Base-by-base conservation (phyloP, 2,113 vertebrate species). In the Equus przewalskii region DNA sequence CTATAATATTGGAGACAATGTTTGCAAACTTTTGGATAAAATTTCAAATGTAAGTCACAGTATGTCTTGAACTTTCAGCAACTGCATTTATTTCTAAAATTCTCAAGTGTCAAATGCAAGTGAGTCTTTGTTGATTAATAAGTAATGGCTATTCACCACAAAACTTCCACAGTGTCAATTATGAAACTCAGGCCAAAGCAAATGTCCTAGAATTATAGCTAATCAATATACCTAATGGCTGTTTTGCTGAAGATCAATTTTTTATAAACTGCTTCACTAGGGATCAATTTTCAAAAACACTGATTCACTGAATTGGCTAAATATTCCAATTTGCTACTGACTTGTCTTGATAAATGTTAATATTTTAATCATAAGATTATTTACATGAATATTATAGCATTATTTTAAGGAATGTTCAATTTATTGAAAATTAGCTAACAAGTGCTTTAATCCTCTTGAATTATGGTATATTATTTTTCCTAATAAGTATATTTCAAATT, bases 11-110 rank as follows among this genome's bases (percentile, higher is more conserved):
- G 14, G 5, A 49, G 86, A 58, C 3, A 76, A 22, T 9, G 22
- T 80, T 92, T 95, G n/a, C 67, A 82, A 83, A 82, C 12, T 95
- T 80, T 76, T 78, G 26, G 26, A 21, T 60, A 54, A 73, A 94
- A 5, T 8, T 49, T 44, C 46, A 89, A 79, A 36, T 85, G 18
- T 64, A 94, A 36, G 16, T 89, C 49, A 73, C 26, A 46, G 49
- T 56, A 56, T 73, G 19, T 4, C 26, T 46, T 62, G 24, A 86
- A 54, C 5, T 91, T 93, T 75, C 7, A 54, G 8, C 28, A 49
- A 49, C 16, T 95, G 69, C 7, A 78, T 56, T 90, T 56, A 79
- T 93, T 82, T 82, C 62, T 91, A 87, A 62, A 54, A 81, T 87
- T 84, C 30, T 58, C 2, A 83, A n/a, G 24, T 83, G 36, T 46